Conservation (phyloP, 2,888 invertebrate species). For the Eudasyphora cyanicolor region DNA sequence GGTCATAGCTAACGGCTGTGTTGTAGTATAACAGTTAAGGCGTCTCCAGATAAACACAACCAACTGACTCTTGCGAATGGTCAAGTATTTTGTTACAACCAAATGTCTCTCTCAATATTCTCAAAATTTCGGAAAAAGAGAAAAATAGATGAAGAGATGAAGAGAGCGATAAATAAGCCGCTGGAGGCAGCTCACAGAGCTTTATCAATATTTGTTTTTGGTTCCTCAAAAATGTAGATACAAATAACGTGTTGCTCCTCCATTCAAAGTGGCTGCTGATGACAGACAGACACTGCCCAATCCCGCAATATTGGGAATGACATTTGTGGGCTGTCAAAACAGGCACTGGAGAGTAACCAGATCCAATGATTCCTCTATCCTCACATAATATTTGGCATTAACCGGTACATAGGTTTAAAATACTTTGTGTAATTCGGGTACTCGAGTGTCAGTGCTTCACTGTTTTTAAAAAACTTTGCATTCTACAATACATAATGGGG, state of each 20-base stretch:
- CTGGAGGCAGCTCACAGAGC: neutral
- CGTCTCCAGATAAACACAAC: conserved; percentile 8
- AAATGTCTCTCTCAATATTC: conserved; percentile 41
- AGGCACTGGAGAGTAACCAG: neutral
- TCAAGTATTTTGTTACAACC: conserved; percentile 30
- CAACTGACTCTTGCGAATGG: conserved; percentile 43
- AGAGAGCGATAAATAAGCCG: conserved; percentile 10
- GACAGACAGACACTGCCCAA: neutral
- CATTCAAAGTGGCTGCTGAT: neutral
- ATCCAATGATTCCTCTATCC: neutral
- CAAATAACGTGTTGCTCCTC: conserved; percentile 64
- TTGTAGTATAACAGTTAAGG: conserved; percentile 53
- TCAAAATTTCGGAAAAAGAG: neutral
- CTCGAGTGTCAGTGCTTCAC: too few species aligned
- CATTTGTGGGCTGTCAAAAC: neutral
- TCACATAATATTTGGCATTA: too few species aligned
- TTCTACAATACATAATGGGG: too few species aligned
- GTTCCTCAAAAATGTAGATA: conserved; percentile 50
- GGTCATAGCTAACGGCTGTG: neutral
- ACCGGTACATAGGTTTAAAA: too few species aligned
- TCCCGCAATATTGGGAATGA: neutral
- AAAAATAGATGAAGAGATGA: neutral
- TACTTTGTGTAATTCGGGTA: too few species aligned
- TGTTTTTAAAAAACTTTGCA: too few species aligned
- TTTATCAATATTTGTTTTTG: conserved; percentile 27